phyloP scores from a whole-genome alignment of 1,140 invertebrate genomes.

The Dreissena rostriformis region DNA sequence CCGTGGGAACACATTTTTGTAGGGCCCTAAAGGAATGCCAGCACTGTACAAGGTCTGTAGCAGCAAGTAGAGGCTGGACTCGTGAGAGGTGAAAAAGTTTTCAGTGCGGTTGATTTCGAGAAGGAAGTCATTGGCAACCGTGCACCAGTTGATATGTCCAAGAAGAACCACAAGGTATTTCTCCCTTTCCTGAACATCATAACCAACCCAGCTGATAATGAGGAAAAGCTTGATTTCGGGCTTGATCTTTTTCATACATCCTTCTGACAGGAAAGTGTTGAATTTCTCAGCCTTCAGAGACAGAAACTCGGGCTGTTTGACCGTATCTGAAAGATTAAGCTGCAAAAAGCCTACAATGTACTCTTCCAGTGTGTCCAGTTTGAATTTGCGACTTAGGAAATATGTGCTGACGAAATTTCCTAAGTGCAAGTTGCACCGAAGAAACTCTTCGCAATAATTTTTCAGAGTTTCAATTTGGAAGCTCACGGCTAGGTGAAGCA shows the following conservation, averaged over 20 bases:
- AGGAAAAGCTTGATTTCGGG: conserved; percentile 75
- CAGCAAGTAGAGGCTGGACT: conserved; percentile 82
- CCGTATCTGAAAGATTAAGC: conserved; percentile 82
- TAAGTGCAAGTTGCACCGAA: conserved; percentile 85
- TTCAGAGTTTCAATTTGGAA: conserved; percentile 86
- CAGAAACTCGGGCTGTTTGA: conserved; percentile 82
- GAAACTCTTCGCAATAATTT: conserved; percentile 86
- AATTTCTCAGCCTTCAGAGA: conserved; percentile 75
- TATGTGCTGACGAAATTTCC: conserved; percentile 85
- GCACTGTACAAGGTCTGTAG: conserved; percentile 84
- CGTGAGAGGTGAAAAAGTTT: conserved; percentile 76
- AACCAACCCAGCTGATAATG: conserved; percentile 75
- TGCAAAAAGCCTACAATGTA: conserved; percentile 82
- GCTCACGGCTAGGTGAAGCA: conserved; percentile 86
- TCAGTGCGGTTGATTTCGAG: conserved; percentile 75
- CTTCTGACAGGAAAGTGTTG: conserved; percentile 76
- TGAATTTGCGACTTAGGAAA: conserved; percentile 84
- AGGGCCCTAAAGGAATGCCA: conserved; percentile 83
- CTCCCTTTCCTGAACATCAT: conserved; percentile 71
- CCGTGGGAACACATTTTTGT: conserved; percentile 82
- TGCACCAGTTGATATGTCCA: conserved; percentile 73
- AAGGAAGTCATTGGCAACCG: conserved; percentile 74
- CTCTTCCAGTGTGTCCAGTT: conserved; percentile 81
- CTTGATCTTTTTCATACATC: conserved; percentile 69
- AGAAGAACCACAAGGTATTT: conserved; percentile 71